Conservation (phyloP, 2,888 invertebrate genomes). For the Chloroclysta siterata region DNA sequence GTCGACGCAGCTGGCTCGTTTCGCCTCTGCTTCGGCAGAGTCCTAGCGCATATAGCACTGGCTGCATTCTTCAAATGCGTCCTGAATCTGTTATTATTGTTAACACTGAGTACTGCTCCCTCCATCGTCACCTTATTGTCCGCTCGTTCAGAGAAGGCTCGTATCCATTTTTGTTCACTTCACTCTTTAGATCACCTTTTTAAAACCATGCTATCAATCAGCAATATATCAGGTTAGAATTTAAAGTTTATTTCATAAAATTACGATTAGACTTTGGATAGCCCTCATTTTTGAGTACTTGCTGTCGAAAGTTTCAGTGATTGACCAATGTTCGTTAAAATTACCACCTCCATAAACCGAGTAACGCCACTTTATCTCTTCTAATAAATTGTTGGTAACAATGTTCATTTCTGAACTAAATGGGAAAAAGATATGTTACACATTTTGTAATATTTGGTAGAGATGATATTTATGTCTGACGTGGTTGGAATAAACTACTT, state of each 20-base stretch:
- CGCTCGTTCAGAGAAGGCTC: slow-evolving; percentile 62
- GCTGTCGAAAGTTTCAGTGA: slow-evolving; percentile 25
- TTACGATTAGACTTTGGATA: slow-evolving; percentile 29
- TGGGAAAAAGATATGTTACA: slow-evolving; percentile 11
- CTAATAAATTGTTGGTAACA: slow-evolving; percentile 31
- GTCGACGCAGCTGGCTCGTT: slow-evolving; percentile 60
- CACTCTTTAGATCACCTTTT: slow-evolving; percentile 45
- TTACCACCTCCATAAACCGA: slow-evolving; percentile 41
- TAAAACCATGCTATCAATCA: slow-evolving; percentile 27
- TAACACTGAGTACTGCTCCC: slow-evolving; percentile 81
- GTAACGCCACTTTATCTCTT: slow-evolving; percentile 39
- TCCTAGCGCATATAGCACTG: slow-evolving; percentile 76
- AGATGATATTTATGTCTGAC: slow-evolving; percentile 32
- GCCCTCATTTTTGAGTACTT: slow-evolving; percentile 36
- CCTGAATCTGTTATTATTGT: slow-evolving; percentile 73
- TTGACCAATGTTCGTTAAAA: slow-evolving; percentile 32
- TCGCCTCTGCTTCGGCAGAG: slow-evolving; percentile 78
- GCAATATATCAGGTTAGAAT: slow-evolving; percentile 10
- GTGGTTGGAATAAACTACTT: background rate
- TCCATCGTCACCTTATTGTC: slow-evolving; percentile 67
- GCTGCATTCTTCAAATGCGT: slow-evolving; percentile 79
- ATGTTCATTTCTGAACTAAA: slow-evolving; percentile 43
- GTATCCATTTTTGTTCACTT: slow-evolving; percentile 63
- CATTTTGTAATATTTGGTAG: background rate
- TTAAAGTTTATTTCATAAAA: slow-evolving; percentile 30